Conservation (phyloP, 2,797 vertebrate species). For the Sebastes miniatus region DNA sequence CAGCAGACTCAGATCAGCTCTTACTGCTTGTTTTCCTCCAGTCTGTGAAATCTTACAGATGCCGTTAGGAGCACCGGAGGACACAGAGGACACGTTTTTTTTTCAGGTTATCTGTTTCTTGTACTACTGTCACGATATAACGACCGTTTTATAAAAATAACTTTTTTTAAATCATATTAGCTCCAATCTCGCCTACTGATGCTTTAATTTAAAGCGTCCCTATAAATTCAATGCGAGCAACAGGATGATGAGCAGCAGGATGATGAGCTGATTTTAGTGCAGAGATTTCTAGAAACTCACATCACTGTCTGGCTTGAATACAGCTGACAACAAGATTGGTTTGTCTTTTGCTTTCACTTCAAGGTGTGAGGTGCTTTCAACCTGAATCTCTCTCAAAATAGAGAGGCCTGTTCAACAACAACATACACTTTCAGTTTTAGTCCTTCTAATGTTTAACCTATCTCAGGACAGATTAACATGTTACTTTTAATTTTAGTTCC, state of each 20-base stretch:
- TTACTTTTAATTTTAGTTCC: not conserved
- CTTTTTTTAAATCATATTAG: too few relatives aligned
- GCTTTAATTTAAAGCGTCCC: not conserved
- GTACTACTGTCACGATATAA: too few relatives aligned
- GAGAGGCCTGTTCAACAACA: not conserved
- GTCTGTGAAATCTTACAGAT: too few relatives aligned
- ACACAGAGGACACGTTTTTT: too few relatives aligned
- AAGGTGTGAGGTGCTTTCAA: not conserved
- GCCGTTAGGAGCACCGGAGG: too few relatives aligned
- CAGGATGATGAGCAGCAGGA: not conserved
- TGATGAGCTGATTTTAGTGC: not conserved
- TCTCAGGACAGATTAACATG: not conserved
- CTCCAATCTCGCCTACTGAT: too few relatives aligned
- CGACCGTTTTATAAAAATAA: too few relatives aligned
- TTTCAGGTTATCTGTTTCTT: too few relatives aligned
- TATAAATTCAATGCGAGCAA: not conserved
- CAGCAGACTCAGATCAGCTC: too few relatives aligned
- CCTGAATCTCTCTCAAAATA: not conserved
- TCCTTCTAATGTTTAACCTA: not conserved
- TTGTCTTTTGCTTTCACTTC: conserved; percentile 41
- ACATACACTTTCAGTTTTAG: not conserved
- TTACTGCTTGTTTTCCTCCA: too few relatives aligned
- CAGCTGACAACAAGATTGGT: not conserved
- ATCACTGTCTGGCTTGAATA: not conserved
- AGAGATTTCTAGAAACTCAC: conserved; percentile 14